These are phyloP conservation scores for Brachionus koreanus DNA, from an alignment of 1,140 invertebrate species.

Conservation along the genomic window DNA sequence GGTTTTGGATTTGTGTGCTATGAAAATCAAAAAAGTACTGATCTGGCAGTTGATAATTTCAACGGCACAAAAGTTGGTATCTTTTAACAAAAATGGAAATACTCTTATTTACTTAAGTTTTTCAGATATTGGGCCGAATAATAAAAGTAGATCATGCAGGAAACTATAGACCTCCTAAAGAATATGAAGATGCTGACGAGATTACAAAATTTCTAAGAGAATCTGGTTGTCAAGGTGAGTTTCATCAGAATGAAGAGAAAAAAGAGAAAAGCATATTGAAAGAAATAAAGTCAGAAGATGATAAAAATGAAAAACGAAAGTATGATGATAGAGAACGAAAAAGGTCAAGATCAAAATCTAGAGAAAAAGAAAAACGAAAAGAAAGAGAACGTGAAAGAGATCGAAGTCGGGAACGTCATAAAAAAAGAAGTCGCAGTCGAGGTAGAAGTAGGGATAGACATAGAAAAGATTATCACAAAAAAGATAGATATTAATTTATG, in stretches of 20 bases:
- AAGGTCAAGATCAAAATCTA: background rate
- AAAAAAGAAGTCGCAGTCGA: background rate
- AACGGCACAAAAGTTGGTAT: conserved; percentile 76
- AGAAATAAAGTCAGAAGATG: background rate
- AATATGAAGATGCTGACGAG: conserved; percentile 75
- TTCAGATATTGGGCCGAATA: conserved; percentile 60
- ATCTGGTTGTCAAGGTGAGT: conserved; percentile 68
- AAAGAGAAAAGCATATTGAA: background rate
- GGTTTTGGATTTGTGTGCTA: conserved; percentile 96
- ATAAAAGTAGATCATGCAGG: conserved; percentile 89
- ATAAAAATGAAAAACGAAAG: background rate
- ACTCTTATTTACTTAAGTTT: background rate
- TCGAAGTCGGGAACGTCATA: background rate
- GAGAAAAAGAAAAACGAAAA: background rate
- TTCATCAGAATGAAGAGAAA: background rate
- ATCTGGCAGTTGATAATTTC: conserved; percentile 92
- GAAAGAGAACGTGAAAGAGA: too few relatives aligned
- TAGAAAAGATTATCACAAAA: conserved; percentile 4
- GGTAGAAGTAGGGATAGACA: background rate
- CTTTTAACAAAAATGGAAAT: background rate
- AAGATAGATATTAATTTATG: background rate
- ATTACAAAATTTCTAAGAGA: conserved; percentile 70
- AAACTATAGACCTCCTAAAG: conserved; percentile 87
- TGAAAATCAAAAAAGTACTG: conserved; percentile 93
- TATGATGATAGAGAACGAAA: background rate